These are phyloP conservation scores for Galerucella pusilla DNA, from an alignment of 2,888 invertebrate species.

Conservation along the genomic window DNA sequence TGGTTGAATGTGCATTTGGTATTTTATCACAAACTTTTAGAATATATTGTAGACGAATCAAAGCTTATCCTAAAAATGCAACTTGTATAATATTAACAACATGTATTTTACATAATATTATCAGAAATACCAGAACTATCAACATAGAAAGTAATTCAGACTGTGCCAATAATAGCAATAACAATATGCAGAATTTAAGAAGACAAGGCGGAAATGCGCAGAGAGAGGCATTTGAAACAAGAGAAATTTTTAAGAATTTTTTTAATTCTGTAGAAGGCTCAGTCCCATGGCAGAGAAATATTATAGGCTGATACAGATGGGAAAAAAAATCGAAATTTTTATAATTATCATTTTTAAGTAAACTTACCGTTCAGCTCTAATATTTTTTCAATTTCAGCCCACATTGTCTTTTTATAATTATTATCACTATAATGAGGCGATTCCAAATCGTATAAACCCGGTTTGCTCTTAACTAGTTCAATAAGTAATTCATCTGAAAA, in stretches of 20 bases:
- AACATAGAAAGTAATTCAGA: neutral
- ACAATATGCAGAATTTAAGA: too few relatives aligned
- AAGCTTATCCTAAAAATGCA: neutral
- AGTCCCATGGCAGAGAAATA: neutral
- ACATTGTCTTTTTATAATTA: neutral
- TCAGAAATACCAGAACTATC: neutral
- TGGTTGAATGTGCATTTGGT: too few relatives aligned
- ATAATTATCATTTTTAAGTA: neutral
- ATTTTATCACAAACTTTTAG: too few relatives aligned
- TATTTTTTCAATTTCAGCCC: neutral
- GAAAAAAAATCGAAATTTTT: neutral
- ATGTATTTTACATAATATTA: neutral
- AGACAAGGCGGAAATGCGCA: too few relatives aligned
- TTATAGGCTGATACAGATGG: neutral
- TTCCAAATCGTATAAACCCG: neutral
- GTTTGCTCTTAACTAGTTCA: neutral
- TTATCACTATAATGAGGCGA: neutral
- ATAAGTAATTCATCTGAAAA: neutral
- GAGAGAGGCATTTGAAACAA: too few relatives aligned
- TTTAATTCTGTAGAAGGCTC: neutral
- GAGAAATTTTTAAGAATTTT: neutral
- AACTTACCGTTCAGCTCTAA: neutral
- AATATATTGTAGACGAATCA: slow-evolving; percentile 4
- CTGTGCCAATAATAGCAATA: too few relatives aligned
- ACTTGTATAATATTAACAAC: neutral